Conservation (phyloP, 92 coral and sea anemone species). For the Palythoa caribaeorum region DNA sequence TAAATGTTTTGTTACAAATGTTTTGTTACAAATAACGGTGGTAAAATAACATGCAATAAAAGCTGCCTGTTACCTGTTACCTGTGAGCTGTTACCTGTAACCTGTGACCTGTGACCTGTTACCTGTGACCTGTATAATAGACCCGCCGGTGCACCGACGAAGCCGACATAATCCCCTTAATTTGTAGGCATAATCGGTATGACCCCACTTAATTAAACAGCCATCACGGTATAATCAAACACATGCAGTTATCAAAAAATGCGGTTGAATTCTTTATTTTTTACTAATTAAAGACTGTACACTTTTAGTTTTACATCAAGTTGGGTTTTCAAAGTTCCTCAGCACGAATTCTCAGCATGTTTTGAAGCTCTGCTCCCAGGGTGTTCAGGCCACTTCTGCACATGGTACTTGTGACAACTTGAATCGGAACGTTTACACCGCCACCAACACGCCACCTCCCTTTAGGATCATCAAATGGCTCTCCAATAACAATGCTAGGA, state of each 20-base stretch:
- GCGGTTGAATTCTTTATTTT: neutral
- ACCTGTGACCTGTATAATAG: too few species aligned
- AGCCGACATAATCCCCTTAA: neutral
- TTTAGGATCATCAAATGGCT: neutral
- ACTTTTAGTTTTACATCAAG: neutral
- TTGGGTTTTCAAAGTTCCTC: neutral
- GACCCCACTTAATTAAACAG: neutral
- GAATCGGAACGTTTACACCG: neutral
- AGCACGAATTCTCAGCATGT: neutral
- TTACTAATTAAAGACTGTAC: neutral
- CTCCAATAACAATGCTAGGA: neutral
- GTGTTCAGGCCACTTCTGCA: neutral
- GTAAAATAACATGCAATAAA: too few species aligned
- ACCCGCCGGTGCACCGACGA: neutral
- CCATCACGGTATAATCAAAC: neutral
- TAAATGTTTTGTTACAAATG: too few species aligned
- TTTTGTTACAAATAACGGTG: too few species aligned
- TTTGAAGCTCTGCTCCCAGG: neutral
- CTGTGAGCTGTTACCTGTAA: too few species aligned
- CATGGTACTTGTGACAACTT: neutral
- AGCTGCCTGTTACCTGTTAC: too few species aligned
- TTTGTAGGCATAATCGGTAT: neutral
- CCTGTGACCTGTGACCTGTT: too few species aligned
- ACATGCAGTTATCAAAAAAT: neutral
- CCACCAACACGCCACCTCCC: neutral